Percentiles rank a stretch among this genome's conserved stretches.
phyloP scores from a whole-genome alignment of 2,888 invertebrate species.

The Eupithecia abbreviata region DNA sequence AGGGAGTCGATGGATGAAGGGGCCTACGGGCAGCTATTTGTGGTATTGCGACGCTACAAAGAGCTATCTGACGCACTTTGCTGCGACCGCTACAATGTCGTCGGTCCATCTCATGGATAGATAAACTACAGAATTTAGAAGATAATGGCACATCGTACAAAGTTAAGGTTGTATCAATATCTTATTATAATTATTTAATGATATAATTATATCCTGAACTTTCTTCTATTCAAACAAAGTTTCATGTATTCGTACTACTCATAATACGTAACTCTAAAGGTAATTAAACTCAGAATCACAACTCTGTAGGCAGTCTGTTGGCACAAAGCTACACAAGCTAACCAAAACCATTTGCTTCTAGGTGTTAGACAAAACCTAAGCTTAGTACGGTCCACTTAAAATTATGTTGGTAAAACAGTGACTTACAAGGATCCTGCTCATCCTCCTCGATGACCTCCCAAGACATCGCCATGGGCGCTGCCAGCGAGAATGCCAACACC shows the following conservation, averaged over 20 bases:
- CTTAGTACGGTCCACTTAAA: not conserved
- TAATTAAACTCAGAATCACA: no score
- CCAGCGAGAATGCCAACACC: constrained; percentile 86
- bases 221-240: not conserved
- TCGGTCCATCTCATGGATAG: no score
- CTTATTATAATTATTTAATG: not conserved
- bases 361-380: not conserved
- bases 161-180: not conserved
- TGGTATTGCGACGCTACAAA: no score
- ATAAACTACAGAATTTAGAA: not conserved
- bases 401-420: not conserved
- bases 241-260: not conserved
- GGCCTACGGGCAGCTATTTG: no score
- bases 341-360: not conserved
- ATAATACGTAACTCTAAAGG: not conserved
- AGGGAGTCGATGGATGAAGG: no score
- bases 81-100: no score
- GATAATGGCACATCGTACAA: not conserved
- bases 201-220: not conserved
- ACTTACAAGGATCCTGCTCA: constrained; percentile 73
- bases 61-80: no score
- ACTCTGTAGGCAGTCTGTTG: not conserved
- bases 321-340: not conserved
- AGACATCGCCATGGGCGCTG: constrained; percentile 88
- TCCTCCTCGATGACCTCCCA: constrained; percentile 82